Base-by-base conservation (phyloP, 1,140 invertebrate species). In the Riptortus pedestris region DNA sequence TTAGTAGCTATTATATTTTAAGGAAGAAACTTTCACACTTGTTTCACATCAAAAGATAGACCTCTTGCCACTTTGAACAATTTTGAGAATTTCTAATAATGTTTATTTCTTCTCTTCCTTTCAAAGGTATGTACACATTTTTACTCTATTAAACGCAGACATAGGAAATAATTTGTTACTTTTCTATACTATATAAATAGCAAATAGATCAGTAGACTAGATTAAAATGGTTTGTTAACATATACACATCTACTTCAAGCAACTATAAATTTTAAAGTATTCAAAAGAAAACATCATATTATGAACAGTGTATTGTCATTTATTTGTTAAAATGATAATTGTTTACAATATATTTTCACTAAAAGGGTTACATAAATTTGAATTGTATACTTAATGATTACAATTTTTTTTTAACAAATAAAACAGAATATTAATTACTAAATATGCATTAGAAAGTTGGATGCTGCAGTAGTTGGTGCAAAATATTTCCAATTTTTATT, bases 271-370 rank as follows among this genome's bases (percentile, higher is more conserved):
- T 14, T 5, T 38, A 5, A 38, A 38, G 31, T 38, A 38, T 7
- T 5, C 31, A 38, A 38, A 38, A 14, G 14, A 38, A 38, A 55
- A 9, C 26, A 55, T 55, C 12, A 3, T 55, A 24, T 55, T 24
- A 55, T 55, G 51, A 55, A 55, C 24, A 24, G 24, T 55, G 51
- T 55, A 55, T 55, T 55, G 51, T 55, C 51, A 24, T 55, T 14
- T 55, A 24, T 55, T 55, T 27, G 45, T 22, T 22, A n/a, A 20
- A 47, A n/a, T 20, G 45, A 47, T 47, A 47, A 9, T 47, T n/a
- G 7, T 47, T 47, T 47, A 47, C 18, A 47, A 47, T 47, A 47
- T 20, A 4, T 11, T 18, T 47, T 20, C 16, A n/a, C n/a, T n/a
- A n/a, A n/a, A n/a, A n/a, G n/a, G n/a, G n/a, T n/a, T n/a, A n/a